Evolutionary conservation across 2,113 vertebrate genomes (phyloP), one percentile per base, ranked within the genome.

Genomic region (Passer montanus): DNA sequence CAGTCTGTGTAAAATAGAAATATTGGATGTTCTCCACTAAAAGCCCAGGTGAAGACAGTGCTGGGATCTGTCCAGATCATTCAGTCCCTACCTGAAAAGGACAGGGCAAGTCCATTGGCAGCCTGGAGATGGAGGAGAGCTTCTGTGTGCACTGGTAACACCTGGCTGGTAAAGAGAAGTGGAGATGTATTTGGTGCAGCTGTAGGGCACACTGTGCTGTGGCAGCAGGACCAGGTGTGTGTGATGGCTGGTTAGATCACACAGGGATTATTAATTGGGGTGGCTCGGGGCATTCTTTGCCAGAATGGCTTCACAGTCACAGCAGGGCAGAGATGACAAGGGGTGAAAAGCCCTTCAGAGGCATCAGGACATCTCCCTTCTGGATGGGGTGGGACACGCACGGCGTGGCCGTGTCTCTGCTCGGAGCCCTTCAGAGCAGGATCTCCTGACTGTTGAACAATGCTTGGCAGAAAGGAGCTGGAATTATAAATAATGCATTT

Each of bases 401-500:
- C 1, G 0, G 24, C 0, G 1, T 46, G 15, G 69, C 62, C 39
- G 47, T 11, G 4, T 21, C 55, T 79, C 72, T 0, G 2, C 70
- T 64, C 13, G 1, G 27, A 83, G 89, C 73, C 92, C 73, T 91
- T 89, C 72, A 27, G 90, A 93, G 68, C 50, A 14, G 68, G 89
- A 89, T 92, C 83, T 96, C 88, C 84, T 91, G 86, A 96, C 84
- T 79, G 95, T 95, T 95, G 98, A 97, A 96, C 96, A 96, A 92
- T 95, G 94, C 94, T 97, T 90, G 95, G 85, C 78, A 94, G 92
- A 94, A 95, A 97, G 95, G 94, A 97, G 90, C 95, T 67, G 93
- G 80, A 73, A 94, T 97, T 97, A 98, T 98, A 98, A 98, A 98
- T 98, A 98, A 98, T 98, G 98, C 96, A 98, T 98, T 97, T 97